These are phyloP conservation scores for Acrobasis repandana DNA, from an alignment of 2,888 invertebrate genomes.

Conservation along the genomic window DNA sequence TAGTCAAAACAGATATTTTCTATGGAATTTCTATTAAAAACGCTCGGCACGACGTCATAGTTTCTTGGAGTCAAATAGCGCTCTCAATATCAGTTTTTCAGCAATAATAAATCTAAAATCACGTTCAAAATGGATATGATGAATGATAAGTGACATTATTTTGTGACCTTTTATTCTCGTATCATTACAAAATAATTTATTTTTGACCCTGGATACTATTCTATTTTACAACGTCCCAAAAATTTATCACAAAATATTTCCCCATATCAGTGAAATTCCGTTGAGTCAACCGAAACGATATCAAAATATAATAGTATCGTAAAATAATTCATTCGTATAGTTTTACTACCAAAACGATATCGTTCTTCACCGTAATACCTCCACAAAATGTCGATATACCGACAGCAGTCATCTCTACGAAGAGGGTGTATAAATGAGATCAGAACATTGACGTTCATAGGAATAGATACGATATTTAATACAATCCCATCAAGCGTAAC, in stretches of 20 bases:
- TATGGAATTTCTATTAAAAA: no score
- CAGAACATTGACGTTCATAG: not conserved
- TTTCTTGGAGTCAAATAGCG: no score
- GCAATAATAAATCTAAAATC: no score
- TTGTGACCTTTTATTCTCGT: no score
- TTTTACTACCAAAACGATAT: not conserved
- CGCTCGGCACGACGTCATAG: no score
- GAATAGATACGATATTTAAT: not conserved
- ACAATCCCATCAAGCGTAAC: no score
- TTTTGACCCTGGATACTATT: no score
- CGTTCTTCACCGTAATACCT: constrained; percentile 2
- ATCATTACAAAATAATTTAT: no score
- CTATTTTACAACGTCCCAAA: not conserved
- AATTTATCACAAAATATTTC: not conserved
- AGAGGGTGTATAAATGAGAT: constrained; percentile 26
- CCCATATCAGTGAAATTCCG: not conserved
- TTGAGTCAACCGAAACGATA: not conserved
- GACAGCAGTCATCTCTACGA: constrained; percentile 23
- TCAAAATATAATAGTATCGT: not conserved
- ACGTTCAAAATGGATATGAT: no score
- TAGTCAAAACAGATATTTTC: no score
- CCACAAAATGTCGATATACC: constrained; percentile 10
- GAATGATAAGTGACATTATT: no score
- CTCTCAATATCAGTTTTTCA: no score
- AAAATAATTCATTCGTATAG: constrained; percentile 2